These are phyloP conservation scores for Drosophila histrio DNA, from an alignment of 2,888 invertebrate species.

Conservation along the genomic window DNA sequence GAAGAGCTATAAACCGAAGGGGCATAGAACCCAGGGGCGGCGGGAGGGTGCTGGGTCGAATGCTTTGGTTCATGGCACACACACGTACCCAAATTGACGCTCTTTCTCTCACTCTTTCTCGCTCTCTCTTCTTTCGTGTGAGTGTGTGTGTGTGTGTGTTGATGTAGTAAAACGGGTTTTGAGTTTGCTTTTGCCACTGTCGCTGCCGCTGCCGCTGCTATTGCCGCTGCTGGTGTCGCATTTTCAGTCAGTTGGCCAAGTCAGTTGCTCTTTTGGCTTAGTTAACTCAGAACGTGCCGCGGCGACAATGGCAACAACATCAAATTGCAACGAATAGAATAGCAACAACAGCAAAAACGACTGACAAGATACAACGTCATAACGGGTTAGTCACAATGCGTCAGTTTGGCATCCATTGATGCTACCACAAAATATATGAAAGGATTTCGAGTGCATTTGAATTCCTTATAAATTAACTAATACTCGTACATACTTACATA, in stretches of 20 bases:
- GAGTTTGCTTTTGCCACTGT: conserved; percentile 66
- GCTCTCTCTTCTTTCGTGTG: not conserved
- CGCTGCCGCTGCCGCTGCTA: conserved; percentile 15
- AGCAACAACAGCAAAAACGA: conserved; percentile 28
- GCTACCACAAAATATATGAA: not conserved
- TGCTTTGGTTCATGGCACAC: conserved; percentile 66
- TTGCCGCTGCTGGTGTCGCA: conserved; percentile 57
- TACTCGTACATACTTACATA: not conserved
- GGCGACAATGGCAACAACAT: conserved; percentile 56
- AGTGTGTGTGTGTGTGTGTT: conserved; percentile 26
- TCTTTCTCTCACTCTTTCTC: not conserved
- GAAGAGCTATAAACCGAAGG: conserved; percentile 39
- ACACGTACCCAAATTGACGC: conserved; percentile 11
- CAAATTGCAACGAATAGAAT: conserved; percentile 51
- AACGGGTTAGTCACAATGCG: conserved; percentile 67
- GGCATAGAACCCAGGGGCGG: conserved; percentile 17
- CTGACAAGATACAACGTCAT: conserved; percentile 26
- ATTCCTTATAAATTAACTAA: not conserved
- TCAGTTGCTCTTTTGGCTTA: conserved; percentile 80
- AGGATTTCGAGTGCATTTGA: not conserved
- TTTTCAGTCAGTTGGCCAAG: conserved; percentile 75
- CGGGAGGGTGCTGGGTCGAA: conserved; percentile 59
- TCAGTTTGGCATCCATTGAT: conserved; percentile 3
- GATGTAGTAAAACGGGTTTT: conserved; percentile 74
- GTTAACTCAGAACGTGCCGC: conserved; percentile 76